A percentile compares a stretch with the other conserved stretches of the same genome.
These are phyloP conservation scores for Rana temporaria DNA, from an alignment of 2,113 vertebrate genomes.

Conservation along the genomic window DNA sequence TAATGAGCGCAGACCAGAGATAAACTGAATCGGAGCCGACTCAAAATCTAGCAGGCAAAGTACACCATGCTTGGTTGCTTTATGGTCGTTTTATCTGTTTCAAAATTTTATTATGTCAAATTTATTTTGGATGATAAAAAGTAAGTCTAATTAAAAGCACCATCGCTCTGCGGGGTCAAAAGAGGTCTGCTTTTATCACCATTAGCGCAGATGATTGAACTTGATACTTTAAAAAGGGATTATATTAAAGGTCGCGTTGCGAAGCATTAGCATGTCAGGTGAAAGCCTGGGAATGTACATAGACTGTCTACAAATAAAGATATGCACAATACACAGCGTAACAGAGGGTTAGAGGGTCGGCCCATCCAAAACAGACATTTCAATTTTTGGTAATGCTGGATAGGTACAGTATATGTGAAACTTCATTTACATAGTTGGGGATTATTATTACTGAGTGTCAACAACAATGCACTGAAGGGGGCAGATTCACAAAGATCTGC, in stretches of 20 bases:
- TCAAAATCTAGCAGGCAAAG: background rate
- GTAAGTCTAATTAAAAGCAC: slow-evolving; percentile 36
- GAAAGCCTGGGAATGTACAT: slow-evolving; percentile 43
- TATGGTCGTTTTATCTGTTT: background rate
- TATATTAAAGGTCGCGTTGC: slow-evolving; percentile 20
- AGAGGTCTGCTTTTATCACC: slow-evolving; percentile 50
- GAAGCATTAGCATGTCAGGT: slow-evolving; percentile 13
- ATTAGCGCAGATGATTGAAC: slow-evolving; percentile 44
- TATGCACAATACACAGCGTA: too few relatives aligned
- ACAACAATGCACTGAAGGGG: too few relatives aligned
- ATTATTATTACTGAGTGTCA: too few relatives aligned
- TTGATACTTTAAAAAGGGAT: slow-evolving; percentile 41
- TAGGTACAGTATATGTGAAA: too few relatives aligned
- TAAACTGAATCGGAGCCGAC: too few relatives aligned
- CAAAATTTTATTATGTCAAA: background rate
- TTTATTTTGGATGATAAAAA: slow-evolving; percentile 24
- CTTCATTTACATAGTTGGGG: too few relatives aligned
- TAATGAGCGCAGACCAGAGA: too few relatives aligned
- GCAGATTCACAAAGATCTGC: too few relatives aligned
- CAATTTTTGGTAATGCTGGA: too few relatives aligned
- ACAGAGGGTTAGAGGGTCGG: background rate
- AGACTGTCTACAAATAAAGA: background rate
- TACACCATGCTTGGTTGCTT: background rate
- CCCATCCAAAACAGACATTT: background rate
- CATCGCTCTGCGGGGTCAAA: slow-evolving; percentile 20